A percentile compares a stretch with the other conserved stretches of the same genome.
phyloP scores from a whole-genome alignment of 1,140 invertebrate genomes.

The Druon quercuslanigerum region DNA sequence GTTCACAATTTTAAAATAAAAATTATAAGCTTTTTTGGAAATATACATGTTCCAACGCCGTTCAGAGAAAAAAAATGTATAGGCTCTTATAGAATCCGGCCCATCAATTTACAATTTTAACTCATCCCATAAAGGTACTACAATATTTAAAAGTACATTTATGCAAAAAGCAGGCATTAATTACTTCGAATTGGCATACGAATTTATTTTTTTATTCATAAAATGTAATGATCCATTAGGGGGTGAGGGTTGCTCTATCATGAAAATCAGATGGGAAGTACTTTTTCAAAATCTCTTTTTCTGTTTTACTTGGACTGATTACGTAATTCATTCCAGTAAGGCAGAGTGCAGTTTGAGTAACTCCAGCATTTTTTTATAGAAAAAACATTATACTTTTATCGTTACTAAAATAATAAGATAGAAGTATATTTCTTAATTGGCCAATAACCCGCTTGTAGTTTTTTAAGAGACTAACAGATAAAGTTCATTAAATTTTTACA shows the following conservation, averaged over 20 bases:
- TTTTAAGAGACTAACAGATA: not conserved
- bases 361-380: not conserved
- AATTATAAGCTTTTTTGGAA: no score
- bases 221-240: not conserved
- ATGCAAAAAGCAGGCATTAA: no score
- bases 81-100: no score
- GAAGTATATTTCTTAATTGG: slow-evolving; percentile 21
- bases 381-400: slow-evolving; percentile 3
- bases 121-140: no score
- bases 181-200: no score
- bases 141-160: no score
- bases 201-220: not conserved
- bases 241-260: not conserved
- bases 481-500: not conserved
- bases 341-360: not conserved
- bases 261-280: not conserved
- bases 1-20: no score
- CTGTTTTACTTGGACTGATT: not conserved
- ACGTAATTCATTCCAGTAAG: not conserved
- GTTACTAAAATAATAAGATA: slow-evolving; percentile 5
- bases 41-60: no score
- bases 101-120: no score
- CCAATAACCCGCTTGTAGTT: slow-evolving; percentile 23
- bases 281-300: not conserved
- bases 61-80: no score